Evolutionary conservation across 1,140 invertebrate species (phyloP).

Genomic region (Philopotamus ludificatus): DNA sequence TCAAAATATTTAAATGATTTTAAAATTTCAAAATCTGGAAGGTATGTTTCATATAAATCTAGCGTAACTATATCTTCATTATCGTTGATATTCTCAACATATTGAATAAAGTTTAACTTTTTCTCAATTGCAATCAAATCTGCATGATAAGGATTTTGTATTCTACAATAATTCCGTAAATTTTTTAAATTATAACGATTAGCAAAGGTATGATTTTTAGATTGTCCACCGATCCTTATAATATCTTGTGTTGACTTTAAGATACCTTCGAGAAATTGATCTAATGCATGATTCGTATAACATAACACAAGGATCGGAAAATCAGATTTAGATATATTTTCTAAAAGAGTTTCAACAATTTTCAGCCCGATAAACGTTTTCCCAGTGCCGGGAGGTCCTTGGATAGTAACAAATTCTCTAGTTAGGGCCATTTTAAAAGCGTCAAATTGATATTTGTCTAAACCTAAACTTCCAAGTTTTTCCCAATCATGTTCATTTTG

Average conservation of each 20-base stretch:
- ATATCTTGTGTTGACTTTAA: constrained; percentile 55
- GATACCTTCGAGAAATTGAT: no score
- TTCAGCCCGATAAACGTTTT: constrained; percentile 69
- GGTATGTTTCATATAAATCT: not conserved
- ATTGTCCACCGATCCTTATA: no score
- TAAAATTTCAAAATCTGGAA: not conserved
- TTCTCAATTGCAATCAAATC: not conserved
- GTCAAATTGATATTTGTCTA: no score
- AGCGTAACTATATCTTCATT: not conserved
- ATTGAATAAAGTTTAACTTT: not conserved
- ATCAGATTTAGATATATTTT: constrained; percentile 47
- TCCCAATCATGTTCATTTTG: not conserved
- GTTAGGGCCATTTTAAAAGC: no score
- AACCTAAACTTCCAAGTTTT: no score
- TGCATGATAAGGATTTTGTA: not conserved
- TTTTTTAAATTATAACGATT: constrained; percentile 53
- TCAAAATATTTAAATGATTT: not conserved
- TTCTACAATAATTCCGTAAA: constrained; percentile 6
- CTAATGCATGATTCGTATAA: no score
- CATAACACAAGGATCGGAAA: constrained; percentile 75
- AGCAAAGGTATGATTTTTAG: constrained; percentile 54
- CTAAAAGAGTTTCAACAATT: constrained; percentile 61
- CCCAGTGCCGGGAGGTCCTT: no score
- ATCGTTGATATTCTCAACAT: not conserved
- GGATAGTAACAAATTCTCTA: no score